phyloP scores from a whole-genome alignment of 2,797 vertebrate species.

The Lindbergichthys nudifrons region DNA sequence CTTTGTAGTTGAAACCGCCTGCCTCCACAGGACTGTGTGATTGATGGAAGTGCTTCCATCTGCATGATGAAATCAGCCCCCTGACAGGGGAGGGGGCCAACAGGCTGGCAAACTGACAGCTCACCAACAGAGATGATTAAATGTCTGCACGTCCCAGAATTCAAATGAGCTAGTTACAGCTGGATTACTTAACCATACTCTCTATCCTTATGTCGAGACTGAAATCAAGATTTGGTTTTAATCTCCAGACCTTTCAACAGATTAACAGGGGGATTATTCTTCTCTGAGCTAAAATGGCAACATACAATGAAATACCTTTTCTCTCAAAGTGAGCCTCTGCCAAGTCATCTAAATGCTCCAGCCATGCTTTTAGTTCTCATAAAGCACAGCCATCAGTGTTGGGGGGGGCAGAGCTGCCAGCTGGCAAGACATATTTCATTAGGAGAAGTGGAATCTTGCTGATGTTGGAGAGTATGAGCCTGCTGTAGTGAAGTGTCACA shows the following conservation, averaged over 20 bases:
- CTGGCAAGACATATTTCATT: conserved; percentile 71
- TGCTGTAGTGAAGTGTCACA: neutral
- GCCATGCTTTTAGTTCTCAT: conserved; percentile 48
- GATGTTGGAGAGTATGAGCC: conserved; percentile 36
- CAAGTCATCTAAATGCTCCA: conserved; percentile 52
- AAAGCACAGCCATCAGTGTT: conserved; percentile 52
- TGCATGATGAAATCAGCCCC: conserved; percentile 61
- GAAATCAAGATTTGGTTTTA: neutral
- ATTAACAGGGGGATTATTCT: neutral
- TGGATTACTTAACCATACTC: neutral
- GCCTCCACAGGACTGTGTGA: conserved; percentile 42
- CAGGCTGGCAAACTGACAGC: conserved; percentile 56
- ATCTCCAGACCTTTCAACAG: neutral
- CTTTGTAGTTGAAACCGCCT: conserved; percentile 35
- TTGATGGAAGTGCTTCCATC: conserved; percentile 73
- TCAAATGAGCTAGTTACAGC: conserved; percentile 47
- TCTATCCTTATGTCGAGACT: neutral
- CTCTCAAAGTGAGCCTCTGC: conserved; percentile 30
- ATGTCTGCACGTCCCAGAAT: conserved; percentile 37
- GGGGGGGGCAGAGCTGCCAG: conserved; percentile 60
- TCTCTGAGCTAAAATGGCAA: neutral
- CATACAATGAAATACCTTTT: conserved; percentile 34
- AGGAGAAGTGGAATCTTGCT: conserved; percentile 63
- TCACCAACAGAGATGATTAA: conserved; percentile 49
- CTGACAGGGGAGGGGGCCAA: conserved; percentile 25